Evolutionary conservation across 2,797 vertebrate species (phyloP), one percentile per base, ranked within the genome.

Genomic region (Tokudaia muenninki): DNA sequence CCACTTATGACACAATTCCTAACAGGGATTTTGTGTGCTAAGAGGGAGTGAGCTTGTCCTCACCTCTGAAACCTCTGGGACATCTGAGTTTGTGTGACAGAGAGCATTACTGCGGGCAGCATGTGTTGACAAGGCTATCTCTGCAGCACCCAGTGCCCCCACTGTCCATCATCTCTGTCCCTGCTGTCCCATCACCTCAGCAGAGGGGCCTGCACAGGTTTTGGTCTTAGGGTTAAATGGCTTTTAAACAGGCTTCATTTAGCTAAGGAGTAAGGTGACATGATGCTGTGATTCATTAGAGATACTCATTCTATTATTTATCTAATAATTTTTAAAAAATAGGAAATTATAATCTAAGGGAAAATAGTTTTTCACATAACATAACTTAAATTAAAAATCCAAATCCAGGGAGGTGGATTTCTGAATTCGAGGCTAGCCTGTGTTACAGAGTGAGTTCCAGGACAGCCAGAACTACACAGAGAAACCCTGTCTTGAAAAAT

Each of bases 191-290:
- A 34, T 16, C 6, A 50, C 29, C 47, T 83, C 37, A 52, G 65
- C 9, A 70, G 19, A 1, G n/a, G 21, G 5, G 21, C 47, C 52
- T 6, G 24, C 2, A 9, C 10, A 13, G 13, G 1, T 8, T 0
- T 91, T 65, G 37, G 22, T 29, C 67, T 41, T 5, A 9, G 3
- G 1, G 24, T 5, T 26, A 61, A 41, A 61, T 14, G 82, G 1
- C 65, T 34, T 80, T 80, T 11, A 80, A 65, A 8, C 22, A 75
- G 57, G 65, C 14, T 44, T 83, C 6, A 44, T n/a, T 84, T 82
- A 78, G 14, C 6, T 34, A 90, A 70, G 70, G 6, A 9, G 26
- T 80, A 67, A 77, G 4, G 34, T 31, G 75, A 29, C 22, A 50
- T 59, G 79, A 70, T 29, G 1, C 41, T 41, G 65, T 7, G 57